These are phyloP conservation scores for Catostomus latipinnis DNA, from an alignment of 2,797 vertebrate genomes.

Conservation along the genomic window DNA sequence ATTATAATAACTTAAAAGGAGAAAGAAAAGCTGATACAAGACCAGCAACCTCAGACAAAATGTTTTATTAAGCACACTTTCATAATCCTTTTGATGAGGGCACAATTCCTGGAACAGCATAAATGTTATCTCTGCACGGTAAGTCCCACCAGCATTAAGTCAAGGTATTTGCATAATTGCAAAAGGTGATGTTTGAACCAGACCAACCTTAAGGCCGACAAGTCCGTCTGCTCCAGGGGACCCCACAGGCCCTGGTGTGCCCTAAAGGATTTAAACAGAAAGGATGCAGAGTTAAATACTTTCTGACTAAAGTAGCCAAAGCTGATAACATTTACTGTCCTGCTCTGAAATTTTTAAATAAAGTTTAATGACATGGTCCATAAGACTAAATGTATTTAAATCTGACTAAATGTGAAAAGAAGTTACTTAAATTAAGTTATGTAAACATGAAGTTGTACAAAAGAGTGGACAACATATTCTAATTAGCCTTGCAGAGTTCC, in stretches of 20 bases:
- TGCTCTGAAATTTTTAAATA: constrained; percentile 30
- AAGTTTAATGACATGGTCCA: not conserved
- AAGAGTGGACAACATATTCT: not conserved
- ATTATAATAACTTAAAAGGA: not conserved
- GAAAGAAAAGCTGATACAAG: constrained; percentile 7
- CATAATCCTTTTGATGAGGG: constrained; percentile 42
- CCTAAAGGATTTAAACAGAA: constrained; percentile 62
- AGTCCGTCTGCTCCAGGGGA: constrained; percentile 70
- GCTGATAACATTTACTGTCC: constrained; percentile 25
- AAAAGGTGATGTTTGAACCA: constrained; percentile 66
- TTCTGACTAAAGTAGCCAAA: constrained; percentile 25
- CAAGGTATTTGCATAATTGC: constrained; percentile 70
- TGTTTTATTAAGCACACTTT: not conserved
- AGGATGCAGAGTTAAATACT: constrained; percentile 37
- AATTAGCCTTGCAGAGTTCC: not conserved
- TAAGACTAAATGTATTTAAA: too few species aligned
- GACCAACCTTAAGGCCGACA: constrained; percentile 76
- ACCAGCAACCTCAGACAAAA: not conserved
- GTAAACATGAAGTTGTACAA: not conserved
- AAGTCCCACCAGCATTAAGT: constrained; percentile 27
- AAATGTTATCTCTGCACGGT: constrained; percentile 37
- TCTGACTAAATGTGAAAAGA: not conserved
- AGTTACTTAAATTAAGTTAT: not conserved
- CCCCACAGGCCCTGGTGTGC: constrained; percentile 68
- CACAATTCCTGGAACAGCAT: constrained; percentile 31